Conservation (phyloP, 2,888 invertebrate species). For the Ophion ellenae region DNA sequence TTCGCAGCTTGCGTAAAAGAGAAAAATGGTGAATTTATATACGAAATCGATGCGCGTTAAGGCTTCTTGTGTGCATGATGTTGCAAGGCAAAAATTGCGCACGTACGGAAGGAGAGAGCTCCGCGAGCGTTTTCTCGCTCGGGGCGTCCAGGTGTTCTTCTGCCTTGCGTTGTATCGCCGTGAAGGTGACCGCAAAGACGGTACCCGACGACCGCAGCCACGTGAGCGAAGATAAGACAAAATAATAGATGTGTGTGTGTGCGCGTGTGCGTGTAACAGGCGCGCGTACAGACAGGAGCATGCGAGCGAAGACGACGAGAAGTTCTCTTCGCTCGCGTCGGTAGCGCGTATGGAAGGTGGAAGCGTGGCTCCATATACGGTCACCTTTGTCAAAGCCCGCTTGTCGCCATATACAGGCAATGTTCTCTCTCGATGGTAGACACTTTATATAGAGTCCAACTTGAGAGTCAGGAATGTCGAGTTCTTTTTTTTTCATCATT, state of each 20-base stretch:
- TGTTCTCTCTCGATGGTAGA: conserved; percentile 81
- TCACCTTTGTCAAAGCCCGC: conserved; percentile 83
- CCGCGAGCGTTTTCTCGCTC: conserved; percentile 37
- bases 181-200: conserved; percentile 47
- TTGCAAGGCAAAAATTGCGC: conserved; percentile 20
- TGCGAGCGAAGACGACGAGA: conserved; percentile 42
- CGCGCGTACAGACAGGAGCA: not conserved
- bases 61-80: not conserved
- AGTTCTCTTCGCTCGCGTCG: conserved; percentile 19
- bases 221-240: conserved; percentile 16
- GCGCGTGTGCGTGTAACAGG: not conserved
- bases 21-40: conserved; percentile 37
- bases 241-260: not conserved
- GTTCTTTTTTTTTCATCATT: conserved; percentile 61
- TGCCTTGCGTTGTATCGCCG: conserved; percentile 24
- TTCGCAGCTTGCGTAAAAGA: not conserved
- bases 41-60: conserved; percentile 7
- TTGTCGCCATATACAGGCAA: conserved; percentile 83
- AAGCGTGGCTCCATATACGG: conserved; percentile 82
- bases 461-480: conserved; percentile 82
- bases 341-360: conserved; percentile 79
- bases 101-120: conserved; percentile 45
- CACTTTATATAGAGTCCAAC: conserved; percentile 81
- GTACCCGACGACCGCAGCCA: not conserved
- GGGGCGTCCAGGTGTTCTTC: conserved; percentile 61